Conservation (phyloP, 2,888 invertebrate genomes). For the Acronicta alni region DNA sequence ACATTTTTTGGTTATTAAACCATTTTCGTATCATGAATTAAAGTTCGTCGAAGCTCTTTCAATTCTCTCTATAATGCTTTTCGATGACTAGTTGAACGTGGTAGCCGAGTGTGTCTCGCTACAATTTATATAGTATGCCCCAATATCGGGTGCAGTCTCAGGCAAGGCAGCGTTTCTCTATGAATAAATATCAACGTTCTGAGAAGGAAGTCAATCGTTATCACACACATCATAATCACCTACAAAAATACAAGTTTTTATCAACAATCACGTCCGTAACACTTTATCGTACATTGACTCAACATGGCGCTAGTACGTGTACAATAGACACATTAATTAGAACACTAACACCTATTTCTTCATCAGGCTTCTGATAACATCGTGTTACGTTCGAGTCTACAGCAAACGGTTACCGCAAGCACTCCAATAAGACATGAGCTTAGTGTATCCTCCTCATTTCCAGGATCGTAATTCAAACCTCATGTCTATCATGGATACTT, state of each 20-base stretch:
- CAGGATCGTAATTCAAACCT: too few species aligned
- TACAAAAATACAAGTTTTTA: constrained; percentile 74
- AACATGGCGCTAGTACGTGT: constrained; percentile 17
- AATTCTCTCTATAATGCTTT: not conserved
- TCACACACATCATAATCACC: constrained; percentile 60
- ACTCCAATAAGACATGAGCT: too few species aligned
- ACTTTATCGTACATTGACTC: constrained; percentile 29
- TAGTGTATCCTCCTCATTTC: too few species aligned
- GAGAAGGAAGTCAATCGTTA: constrained; percentile 73
- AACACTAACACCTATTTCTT: not conserved
- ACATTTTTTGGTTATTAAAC: too few species aligned
- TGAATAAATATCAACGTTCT: constrained; percentile 61
- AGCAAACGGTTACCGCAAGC: too few species aligned
- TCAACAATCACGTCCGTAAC: constrained; percentile 44
- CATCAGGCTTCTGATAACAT: too few species aligned
- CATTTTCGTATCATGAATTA: too few species aligned
- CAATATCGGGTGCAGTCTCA: constrained; percentile 66
- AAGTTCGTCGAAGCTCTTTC: too few species aligned
- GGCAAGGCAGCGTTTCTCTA: constrained; percentile 76
- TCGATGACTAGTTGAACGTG: constrained; percentile 28
- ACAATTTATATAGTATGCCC: constrained; percentile 49
- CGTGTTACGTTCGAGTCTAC: too few species aligned
- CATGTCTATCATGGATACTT: too few species aligned
- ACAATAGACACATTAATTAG: constrained; percentile 24
- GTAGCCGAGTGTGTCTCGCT: constrained; percentile 57